A percentile compares a stretch with the other conserved stretches of the same genome.
Evolutionary conservation across 1,140 invertebrate species (phyloP).

Genomic region (Hyposmocoma kahamanoa): DNA sequence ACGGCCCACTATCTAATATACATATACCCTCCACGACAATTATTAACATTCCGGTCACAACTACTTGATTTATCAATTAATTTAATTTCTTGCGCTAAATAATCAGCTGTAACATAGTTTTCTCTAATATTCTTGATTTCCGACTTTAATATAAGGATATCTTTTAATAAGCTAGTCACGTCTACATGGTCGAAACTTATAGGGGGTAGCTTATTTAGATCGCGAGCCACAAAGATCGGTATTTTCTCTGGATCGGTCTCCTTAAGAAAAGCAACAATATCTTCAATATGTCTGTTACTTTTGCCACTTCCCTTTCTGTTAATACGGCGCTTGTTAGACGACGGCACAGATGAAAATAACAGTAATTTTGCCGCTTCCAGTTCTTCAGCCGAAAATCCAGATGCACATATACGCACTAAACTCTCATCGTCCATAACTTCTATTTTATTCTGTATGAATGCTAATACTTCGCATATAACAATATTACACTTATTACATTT

Average conservation of each 20-base stretch:
- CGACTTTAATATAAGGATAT: not conserved
- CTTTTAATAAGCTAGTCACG: not conserved
- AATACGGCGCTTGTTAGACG: not conserved
- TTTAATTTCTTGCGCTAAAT: not conserved
- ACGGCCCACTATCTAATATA: not conserved
- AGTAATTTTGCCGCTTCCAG: not conserved
- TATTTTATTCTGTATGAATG: slow-evolving; percentile 1
- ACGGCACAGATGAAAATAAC: not conserved
- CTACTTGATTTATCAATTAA: not conserved
- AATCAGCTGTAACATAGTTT: not conserved
- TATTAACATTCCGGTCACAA: not conserved
- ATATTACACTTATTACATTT: slow-evolving; percentile 1
- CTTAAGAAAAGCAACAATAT: not conserved
- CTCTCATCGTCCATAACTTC: not conserved
- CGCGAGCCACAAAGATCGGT: not conserved
- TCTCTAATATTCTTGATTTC: not conserved
- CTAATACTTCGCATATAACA: slow-evolving; percentile 3
- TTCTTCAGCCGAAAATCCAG: not conserved
- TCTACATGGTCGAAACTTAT: not conserved
- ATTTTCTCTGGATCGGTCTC: not conserved
- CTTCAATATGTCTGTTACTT: not conserved
- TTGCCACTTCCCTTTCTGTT: not conserved
- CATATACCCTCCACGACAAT: not conserved
- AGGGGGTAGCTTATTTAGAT: not conserved
- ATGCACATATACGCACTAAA: not conserved